phyloP scores from a whole-genome alignment of 2,797 vertebrate genomes.

The Poeciliopsis presidionis region DNA sequence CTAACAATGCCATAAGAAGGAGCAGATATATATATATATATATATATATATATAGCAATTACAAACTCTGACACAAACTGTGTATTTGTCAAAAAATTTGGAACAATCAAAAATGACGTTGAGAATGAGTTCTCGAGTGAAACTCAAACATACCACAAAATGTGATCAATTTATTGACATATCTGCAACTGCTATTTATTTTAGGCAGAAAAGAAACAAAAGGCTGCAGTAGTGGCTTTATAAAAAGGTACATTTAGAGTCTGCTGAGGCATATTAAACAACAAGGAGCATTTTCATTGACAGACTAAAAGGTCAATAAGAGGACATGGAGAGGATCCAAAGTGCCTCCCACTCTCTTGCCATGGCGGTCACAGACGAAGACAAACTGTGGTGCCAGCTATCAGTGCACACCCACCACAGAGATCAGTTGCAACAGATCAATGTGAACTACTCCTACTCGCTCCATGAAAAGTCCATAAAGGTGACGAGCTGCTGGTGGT shows the following conservation, averaged over 20 bases:
- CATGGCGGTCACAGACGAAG: conserved; percentile 64
- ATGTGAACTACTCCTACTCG: conserved; percentile 75
- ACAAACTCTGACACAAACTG: neutral
- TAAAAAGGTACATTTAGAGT: conserved; percentile 58
- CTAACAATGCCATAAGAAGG: neutral
- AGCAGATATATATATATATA: neutral
- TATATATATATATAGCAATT: neutral
- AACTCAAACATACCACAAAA: neutral
- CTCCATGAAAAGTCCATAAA: conserved; percentile 72
- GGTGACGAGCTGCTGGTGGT: conserved; percentile 57
- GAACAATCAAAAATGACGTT: neutral
- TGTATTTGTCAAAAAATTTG: neutral
- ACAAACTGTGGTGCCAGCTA: conserved; percentile 71
- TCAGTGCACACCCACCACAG: conserved; percentile 69
- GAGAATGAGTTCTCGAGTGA: neutral
- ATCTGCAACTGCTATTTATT: conserved; percentile 8
- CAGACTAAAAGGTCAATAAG: conserved; percentile 72
- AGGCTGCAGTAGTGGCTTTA: conserved; percentile 43
- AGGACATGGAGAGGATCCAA: conserved; percentile 70
- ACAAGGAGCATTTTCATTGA: conserved; percentile 59
- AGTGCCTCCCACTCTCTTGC: conserved; percentile 65
- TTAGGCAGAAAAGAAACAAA: conserved; percentile 18
- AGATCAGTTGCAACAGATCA: conserved; percentile 71
- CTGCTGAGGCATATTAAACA: conserved; percentile 62
- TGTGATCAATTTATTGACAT: conserved; percentile 1